Conservation (phyloP, 2,888 invertebrate genomes). For the Lucinisca nassula region DNA sequence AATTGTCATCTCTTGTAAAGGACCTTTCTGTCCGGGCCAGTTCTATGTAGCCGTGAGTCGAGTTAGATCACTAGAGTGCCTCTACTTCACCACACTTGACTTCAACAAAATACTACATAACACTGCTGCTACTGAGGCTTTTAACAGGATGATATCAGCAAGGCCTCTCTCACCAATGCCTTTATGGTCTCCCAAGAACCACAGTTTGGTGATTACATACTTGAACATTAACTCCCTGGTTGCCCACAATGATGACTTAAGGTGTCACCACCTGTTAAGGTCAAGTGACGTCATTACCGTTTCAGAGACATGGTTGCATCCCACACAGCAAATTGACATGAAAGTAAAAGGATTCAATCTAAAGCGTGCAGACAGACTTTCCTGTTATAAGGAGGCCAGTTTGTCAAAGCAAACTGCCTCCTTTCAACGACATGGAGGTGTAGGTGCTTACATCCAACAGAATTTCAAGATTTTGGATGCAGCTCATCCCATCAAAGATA, state of each 20-base stretch:
- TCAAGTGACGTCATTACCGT: background rate
- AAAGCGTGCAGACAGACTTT: background rate
- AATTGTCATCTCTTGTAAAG: background rate
- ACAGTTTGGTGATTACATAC: background rate
- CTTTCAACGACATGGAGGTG: background rate
- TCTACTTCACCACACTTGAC: background rate
- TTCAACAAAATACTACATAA: background rate
- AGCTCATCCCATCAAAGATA: background rate
- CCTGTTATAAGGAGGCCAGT: background rate
- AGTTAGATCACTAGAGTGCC: background rate
- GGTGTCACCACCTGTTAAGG: background rate
- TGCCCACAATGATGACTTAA: background rate
- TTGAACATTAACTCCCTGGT: background rate
- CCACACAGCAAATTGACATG: background rate
- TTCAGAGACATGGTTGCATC: background rate
- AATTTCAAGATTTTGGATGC: background rate
- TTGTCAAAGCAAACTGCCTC: background rate
- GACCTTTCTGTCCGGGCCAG: background rate
- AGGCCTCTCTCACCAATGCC: background rate
- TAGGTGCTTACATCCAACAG: background rate
- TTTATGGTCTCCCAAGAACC: background rate
- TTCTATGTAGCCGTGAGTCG: background rate
- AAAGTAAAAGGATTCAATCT: background rate
- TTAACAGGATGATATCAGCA: background rate
- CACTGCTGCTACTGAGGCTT: background rate